Evolutionary conservation across 2,888 invertebrate species (phyloP), one percentile per base, ranked within the genome.

Genomic region (Melitaea athalia): DNA sequence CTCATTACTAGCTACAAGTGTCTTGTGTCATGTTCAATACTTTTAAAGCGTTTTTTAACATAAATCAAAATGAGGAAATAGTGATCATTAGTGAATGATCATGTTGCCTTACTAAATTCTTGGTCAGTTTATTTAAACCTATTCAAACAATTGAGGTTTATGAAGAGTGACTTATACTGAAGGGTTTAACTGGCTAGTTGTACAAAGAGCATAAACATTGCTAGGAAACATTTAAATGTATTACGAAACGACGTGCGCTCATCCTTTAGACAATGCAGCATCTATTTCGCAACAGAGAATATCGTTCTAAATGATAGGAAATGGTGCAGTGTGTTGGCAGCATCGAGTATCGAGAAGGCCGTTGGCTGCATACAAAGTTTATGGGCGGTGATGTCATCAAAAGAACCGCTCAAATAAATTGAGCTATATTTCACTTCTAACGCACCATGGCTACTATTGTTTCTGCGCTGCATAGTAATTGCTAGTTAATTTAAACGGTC

Each of bases 361-460:
- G 87, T 82, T 81, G 82, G 82, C 81, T 81, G 91, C 90, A 92
- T 92, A 91, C 91, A 89, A 89, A 91, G 89, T 89, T 85, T 84
- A 86, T 82, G 75, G 76, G 77, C 83, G 85, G 82, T 92, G 92
- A 92, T 91, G 87, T 92, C 92, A 92, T 93, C 88, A 93, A 93
- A 89, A 86, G 87, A 83, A 86, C 93, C 91, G 92, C 92, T 88
- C 89, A 84, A 85, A 90, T 93, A 87, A 93, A 91, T 86, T 84
- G 86, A 81, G 85, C 85, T 89, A 91, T 89, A 87, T 92, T 89
- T 91, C 93, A 91, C 86, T 86, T 89, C 89, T 93, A 91, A 91
- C 93, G 87, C 86, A 83, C 90, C 87, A 92, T 90, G 85, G 88
- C 89, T 81, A 86, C 93, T 88, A 94, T 93, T 91, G 91, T 89